A percentile compares a stretch with the other conserved stretches of the same genome.
Conservation (phyloP, 2,888 invertebrate species). For the Hyposoter dolosus region DNA sequence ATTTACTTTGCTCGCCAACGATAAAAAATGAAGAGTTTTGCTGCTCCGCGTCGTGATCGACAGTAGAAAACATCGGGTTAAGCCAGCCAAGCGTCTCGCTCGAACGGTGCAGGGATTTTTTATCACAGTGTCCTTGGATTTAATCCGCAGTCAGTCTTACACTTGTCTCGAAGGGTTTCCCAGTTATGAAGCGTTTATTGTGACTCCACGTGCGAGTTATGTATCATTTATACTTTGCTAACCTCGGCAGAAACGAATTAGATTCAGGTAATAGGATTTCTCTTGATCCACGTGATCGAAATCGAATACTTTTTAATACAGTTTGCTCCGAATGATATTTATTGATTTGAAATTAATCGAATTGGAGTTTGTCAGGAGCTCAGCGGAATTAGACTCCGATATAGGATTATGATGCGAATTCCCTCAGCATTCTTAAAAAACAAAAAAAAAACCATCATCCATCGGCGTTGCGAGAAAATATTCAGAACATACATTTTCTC, state of each 20-base stretch:
- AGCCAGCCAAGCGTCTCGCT: constrained; percentile 25
- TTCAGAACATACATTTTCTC: not conserved
- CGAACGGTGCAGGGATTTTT: not conserved
- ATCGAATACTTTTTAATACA: constrained; percentile 9
- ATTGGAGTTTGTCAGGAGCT: not conserved
- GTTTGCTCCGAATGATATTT: not conserved
- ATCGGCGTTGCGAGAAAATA: not conserved
- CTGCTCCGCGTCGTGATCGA: not conserved
- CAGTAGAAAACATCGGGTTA: constrained; percentile 17
- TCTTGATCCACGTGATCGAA: not conserved
- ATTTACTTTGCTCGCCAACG: not conserved
- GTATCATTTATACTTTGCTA: not conserved
- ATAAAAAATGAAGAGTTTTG: constrained; percentile 1
- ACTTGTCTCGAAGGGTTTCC: constrained; percentile 21
- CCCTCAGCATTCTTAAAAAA: not conserved
- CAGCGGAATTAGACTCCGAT: not conserved
- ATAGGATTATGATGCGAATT: not conserved
- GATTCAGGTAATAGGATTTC: not conserved
- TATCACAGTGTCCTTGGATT: constrained; percentile 5
- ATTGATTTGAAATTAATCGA: constrained; percentile 11
- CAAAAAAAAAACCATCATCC: not conserved
- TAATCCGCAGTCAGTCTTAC: constrained; percentile 6
- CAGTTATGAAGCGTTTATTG: constrained; percentile 14
- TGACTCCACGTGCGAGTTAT: not conserved
- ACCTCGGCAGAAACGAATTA: not conserved